These are phyloP conservation scores for Plagodis dolabraria DNA, from an alignment of 2,888 invertebrate genomes.

Conservation along the genomic window DNA sequence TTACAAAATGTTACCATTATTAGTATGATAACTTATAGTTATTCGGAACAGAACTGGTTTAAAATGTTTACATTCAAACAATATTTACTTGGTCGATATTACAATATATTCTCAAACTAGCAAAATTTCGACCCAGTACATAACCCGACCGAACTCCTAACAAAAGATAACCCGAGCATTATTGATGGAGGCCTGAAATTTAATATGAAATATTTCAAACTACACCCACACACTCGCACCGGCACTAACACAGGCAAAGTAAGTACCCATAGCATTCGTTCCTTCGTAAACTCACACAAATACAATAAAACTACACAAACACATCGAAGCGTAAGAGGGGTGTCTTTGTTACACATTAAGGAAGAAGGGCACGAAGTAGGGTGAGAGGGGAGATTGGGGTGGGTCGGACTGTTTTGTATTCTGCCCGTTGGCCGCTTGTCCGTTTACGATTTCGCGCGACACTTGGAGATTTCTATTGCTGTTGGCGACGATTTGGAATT, in stretches of 20 bases:
- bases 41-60: not conserved
- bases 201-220: conserved; percentile 82
- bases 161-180: conserved; percentile 73
- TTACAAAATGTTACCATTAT: too few relatives aligned
- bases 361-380: conserved; percentile 80
- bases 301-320: conserved; percentile 63
- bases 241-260: conserved; percentile 38
- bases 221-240: conserved; percentile 48
- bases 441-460: conserved; percentile 82
- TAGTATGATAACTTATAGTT: not conserved
- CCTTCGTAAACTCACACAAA: conserved; percentile 63
- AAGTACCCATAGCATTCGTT: conserved; percentile 6
- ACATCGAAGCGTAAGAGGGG: conserved; percentile 79
- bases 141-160: conserved; percentile 36
- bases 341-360: conserved; percentile 84
- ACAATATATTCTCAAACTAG: conserved; percentile 25
- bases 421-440: conserved; percentile 71
- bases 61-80: conserved; percentile 11
- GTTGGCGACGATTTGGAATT: conserved; percentile 72
- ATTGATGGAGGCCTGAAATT: conserved; percentile 81
- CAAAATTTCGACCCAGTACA: conserved; percentile 18
- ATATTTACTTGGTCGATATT: conserved; percentile 27
- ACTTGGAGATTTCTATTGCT: conserved; percentile 78
- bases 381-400: conserved; percentile 51
- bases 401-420: conserved; percentile 76